phyloP scores from a whole-genome alignment of 2,113 vertebrate genomes.

The Heterochromis multidens region DNA sequence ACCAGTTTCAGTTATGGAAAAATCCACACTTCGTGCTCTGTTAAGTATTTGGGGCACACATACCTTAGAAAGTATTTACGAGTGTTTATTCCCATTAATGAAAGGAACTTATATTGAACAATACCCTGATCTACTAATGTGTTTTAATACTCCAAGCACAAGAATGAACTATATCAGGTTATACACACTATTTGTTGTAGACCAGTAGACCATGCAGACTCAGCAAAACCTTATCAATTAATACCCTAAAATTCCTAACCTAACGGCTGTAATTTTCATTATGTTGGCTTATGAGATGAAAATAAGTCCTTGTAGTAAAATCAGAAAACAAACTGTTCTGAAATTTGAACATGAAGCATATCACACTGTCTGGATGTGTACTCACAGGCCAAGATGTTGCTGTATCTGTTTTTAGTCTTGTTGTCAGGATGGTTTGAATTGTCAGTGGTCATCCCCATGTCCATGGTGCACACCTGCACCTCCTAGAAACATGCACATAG shows the following conservation, averaged over 20 bases:
- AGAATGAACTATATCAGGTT: too few relatives aligned
- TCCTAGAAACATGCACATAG: slow-evolving; percentile 78
- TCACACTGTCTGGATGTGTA: neutral
- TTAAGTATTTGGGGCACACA: neutral
- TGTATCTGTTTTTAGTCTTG: slow-evolving; percentile 92
- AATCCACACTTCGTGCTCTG: neutral
- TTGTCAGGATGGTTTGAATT: slow-evolving; percentile 92
- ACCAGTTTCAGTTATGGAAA: neutral
- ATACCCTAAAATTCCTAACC: too few relatives aligned
- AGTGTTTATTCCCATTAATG: neutral
- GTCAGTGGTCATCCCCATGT: slow-evolving; percentile 88
- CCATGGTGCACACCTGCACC: slow-evolving; percentile 88
- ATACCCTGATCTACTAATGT: too few relatives aligned
- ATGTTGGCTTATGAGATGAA: neutral
- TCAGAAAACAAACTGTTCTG: neutral
- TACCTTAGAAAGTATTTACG: neutral
- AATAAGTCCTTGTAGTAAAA: neutral
- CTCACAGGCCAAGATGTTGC: slow-evolving; percentile 95
- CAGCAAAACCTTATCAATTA: neutral
- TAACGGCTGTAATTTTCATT: too few relatives aligned
- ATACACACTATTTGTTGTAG: too few relatives aligned
- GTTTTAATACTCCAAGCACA: too few relatives aligned
- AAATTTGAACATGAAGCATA: neutral
- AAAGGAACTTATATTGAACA: neutral
- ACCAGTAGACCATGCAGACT: neutral